Evolutionary conservation across 2,888 invertebrate species (phyloP).

Genomic region (Meghimatium bilineatum): DNA sequence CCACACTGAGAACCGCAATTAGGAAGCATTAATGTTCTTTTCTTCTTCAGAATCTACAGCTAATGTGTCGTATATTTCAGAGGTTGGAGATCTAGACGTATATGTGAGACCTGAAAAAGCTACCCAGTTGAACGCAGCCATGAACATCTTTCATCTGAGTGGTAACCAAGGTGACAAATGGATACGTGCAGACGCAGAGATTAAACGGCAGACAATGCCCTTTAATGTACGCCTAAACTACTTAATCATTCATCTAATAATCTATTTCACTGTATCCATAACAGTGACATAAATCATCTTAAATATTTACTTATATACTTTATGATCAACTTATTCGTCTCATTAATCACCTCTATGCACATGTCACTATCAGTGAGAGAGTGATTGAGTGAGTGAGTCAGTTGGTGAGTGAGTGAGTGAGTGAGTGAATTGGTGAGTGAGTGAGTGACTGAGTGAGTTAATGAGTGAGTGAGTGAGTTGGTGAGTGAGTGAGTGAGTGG

Average conservation of each 20-base stretch:
- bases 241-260: background rate
- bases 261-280: background rate
- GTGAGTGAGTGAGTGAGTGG: no score
- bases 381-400: no score
- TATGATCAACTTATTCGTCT: background rate
- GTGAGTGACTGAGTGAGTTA: no score
- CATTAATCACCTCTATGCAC: no score
- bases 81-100: conserved; percentile 7
- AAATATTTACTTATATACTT: background rate
- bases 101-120: background rate
- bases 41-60: no score
- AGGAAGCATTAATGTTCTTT: no score
- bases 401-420: no score
- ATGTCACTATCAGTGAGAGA: no score
- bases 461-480: no score
- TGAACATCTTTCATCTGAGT: background rate
- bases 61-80: background rate
- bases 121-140: background rate
- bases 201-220: background rate
- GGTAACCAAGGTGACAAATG: conserved; percentile 10
- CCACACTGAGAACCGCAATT: no score
- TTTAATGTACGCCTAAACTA: background rate
- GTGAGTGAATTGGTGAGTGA: no score
- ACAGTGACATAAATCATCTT: no score
- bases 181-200: background rate